Evolutionary conservation across 2,797 vertebrate genomes (phyloP).

Genomic region (Pristis pectinata): DNA sequence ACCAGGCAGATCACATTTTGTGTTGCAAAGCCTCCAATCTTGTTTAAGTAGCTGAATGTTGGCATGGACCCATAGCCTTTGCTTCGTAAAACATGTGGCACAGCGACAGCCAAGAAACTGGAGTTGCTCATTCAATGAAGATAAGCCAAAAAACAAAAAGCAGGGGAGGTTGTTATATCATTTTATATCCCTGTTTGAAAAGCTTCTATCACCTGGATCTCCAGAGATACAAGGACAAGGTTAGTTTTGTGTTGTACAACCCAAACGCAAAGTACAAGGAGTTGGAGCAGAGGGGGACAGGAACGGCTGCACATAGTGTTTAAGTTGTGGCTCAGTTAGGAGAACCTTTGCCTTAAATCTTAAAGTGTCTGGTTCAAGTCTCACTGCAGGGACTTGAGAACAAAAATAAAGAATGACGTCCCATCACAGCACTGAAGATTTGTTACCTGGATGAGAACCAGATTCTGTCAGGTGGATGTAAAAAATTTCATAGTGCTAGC

Average conservation of each 20-base stretch:
- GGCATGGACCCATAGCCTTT: background rate
- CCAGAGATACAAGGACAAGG: background rate
- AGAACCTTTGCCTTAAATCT: too few species aligned
- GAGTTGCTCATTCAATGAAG: background rate
- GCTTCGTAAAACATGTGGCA: background rate
- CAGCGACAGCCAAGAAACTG: background rate
- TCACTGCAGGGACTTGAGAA: too few species aligned
- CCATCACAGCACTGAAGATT: too few species aligned
- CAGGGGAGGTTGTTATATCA: background rate
- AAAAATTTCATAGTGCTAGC: too few species aligned
- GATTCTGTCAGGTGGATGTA: too few species aligned
- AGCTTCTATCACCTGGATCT: background rate
- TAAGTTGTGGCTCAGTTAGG: too few species aligned
- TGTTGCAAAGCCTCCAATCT: background rate
- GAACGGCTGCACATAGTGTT: too few species aligned
- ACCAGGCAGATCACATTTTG: conserved; percentile 11
- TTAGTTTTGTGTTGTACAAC: background rate
- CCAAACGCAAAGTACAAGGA: background rate
- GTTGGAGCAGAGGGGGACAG: background rate
- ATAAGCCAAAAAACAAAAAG: background rate
- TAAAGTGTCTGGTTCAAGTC: too few species aligned
- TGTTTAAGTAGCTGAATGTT: background rate
- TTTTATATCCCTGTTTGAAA: background rate
- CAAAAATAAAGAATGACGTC: too few species aligned
- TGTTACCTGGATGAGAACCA: too few species aligned